Evolutionary conservation across 2,113 vertebrate species (phyloP).

Genomic region (Calyptommatus sinebrachiatus): DNA sequence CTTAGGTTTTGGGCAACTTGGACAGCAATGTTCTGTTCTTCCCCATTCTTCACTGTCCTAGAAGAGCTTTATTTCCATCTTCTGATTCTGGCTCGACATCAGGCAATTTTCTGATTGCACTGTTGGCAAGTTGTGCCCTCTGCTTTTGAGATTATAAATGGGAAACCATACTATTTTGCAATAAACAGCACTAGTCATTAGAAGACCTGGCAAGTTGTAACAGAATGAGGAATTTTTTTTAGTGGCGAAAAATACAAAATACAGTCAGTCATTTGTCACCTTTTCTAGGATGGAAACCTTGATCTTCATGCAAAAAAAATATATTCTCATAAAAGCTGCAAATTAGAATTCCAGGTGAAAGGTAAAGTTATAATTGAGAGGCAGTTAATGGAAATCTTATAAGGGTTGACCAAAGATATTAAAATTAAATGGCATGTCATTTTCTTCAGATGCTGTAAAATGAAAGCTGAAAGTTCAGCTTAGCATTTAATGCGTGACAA

Average conservation of each 20-base stretch:
- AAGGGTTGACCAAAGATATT: neutral
- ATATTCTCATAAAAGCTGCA: slow-evolving; percentile 32
- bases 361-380: slow-evolving; percentile 44
- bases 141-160: slow-evolving; percentile 55
- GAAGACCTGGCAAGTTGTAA: slow-evolving; percentile 46
- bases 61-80: neutral
- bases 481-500: accelerated
- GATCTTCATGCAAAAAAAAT: slow-evolving; percentile 18
- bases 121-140: slow-evolving; percentile 25
- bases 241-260: slow-evolving; percentile 39
- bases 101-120: slow-evolving; percentile 20
- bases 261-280: slow-evolving; percentile 52
- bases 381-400: slow-evolving; percentile 24
- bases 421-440: neutral
- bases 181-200: slow-evolving; percentile 37
- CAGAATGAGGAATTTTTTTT: slow-evolving; percentile 47
- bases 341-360: slow-evolving; percentile 62
- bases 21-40: neutral
- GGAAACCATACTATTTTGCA: slow-evolving; percentile 48
- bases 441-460: neutral
- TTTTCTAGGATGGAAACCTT: slow-evolving; percentile 36
- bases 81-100: slow-evolving; percentile 2
- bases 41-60: neutral
- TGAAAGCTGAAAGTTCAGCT: accelerated
- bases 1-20: neutral